These are phyloP conservation scores for Pitta sordida DNA, from an alignment of 2,113 vertebrate genomes.

Conservation along the genomic window DNA sequence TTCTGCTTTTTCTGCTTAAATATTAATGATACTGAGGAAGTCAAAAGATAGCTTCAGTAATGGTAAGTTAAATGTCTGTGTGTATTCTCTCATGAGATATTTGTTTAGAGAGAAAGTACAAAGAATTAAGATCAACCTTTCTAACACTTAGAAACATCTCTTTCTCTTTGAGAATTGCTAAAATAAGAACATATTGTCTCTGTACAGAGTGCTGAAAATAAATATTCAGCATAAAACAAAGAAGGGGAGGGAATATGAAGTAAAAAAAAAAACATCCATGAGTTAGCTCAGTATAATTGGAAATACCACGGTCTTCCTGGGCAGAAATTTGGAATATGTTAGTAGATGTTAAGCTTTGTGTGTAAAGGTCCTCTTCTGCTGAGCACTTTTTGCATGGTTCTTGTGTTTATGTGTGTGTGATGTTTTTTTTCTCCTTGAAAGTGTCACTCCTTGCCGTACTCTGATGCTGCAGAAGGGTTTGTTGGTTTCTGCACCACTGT, in stretches of 20 bases:
- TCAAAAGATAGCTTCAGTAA: slow-evolving; percentile 49
- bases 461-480: background rate
- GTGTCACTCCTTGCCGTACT: background rate
- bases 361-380: background rate
- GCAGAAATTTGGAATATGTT: background rate
- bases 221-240: background rate
- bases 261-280: background rate
- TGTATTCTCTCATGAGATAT: background rate
- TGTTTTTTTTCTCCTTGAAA: background rate
- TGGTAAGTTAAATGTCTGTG: slow-evolving; percentile 61
- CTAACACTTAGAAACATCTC: background rate
- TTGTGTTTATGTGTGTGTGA: background rate
- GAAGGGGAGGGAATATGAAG: background rate
- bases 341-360: background rate
- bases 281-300: background rate
- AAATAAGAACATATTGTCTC: background rate
- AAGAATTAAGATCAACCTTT: background rate
- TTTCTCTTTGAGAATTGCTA: background rate
- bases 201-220: background rate
- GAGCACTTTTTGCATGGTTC: background rate
- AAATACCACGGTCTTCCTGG: background rate
- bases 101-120: background rate
- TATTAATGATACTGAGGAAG: slow-evolving; percentile 50
- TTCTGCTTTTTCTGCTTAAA: slow-evolving; percentile 38
- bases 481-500: background rate